A percentile compares a stretch with the other conserved stretches of the same genome.
phyloP scores from a whole-genome alignment of 2,113 vertebrate genomes.

The Diadophis punctatus region DNA sequence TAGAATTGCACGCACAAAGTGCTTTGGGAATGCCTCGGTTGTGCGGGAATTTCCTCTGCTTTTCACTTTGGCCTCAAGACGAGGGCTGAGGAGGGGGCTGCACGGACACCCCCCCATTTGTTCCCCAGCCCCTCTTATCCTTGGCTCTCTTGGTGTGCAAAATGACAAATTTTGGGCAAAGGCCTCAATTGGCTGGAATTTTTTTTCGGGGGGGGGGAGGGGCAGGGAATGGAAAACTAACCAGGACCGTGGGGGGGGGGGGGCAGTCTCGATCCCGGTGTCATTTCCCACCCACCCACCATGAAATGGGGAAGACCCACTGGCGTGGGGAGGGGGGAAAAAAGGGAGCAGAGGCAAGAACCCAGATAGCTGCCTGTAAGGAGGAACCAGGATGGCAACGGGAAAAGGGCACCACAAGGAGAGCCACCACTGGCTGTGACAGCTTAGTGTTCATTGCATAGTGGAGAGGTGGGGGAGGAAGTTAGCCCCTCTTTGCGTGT shows the following conservation, averaged over 20 bases:
- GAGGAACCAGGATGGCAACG: not conserved
- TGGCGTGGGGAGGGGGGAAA: not conserved
- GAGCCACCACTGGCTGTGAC: not conserved
- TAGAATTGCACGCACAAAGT: slow-evolving; percentile 18
- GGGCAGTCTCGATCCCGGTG: not conserved
- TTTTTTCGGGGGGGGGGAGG: not conserved
- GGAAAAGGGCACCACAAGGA: not conserved
- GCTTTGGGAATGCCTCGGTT: not conserved
- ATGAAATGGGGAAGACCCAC: not conserved
- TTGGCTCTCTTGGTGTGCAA: not conserved
- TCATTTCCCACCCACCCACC: not conserved
- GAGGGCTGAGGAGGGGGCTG: not conserved
- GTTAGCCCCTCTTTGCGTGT: not conserved
- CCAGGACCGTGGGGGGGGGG: not conserved
- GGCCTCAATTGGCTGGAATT: not conserved
- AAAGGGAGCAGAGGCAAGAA: not conserved
- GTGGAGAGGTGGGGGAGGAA: not conserved
- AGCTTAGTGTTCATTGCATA: not conserved
- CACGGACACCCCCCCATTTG: not conserved
- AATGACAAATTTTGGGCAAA: not conserved
- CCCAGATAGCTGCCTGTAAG: not conserved
- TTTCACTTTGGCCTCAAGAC: not conserved
- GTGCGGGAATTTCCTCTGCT: not conserved
- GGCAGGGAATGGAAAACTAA: not conserved
- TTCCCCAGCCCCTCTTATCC: not conserved